Base-by-base conservation (phyloP, 2,113 vertebrate species). In the Sapayoa aenigma region DNA sequence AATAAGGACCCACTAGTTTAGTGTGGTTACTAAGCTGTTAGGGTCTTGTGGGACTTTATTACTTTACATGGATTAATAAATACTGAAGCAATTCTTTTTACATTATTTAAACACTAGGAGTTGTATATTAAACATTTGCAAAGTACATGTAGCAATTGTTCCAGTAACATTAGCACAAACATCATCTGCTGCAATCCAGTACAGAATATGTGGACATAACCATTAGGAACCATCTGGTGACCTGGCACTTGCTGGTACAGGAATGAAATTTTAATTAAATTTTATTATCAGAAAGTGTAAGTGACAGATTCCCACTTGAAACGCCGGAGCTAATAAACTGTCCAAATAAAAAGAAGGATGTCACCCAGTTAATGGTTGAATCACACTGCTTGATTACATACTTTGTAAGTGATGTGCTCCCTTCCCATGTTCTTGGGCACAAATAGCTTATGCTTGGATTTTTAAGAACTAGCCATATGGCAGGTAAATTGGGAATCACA, bases 211-310 rank as follows among this genome's bases (percentile, higher is more conserved):
- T 91, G 96, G 94, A 94, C 91, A 78, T 95, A 96, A 96, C 94
- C 95, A 91, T 97, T 93, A 97, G 81, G 94, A 93, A 81, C 97
- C 97, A 98, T 97, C 98, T 98, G 97, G 94, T 96, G 91, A 89
- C 93, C 95, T 96, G 97, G 96, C 96, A 95, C 94, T 94, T 91
- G 85, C 83, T 95, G 89, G 87, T 96, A 97, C 27, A 93, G 92
- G 95, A 97, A 97, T 93, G 87, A 98, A 97, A 98, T 97, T 97
- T 97, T 97, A 96, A 98, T 97, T 97, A 97, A 87, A 83, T 94
- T 98, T 97, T 97, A 97, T 97, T 96, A 97, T 93, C 83, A 94
- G 74, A 85, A 97, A 94, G 80, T 86, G 73, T 95, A 96, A 97
- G 92, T 96, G 97, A 97, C 94, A 92, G 95, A 47, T 89, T 97